phyloP scores from a whole-genome alignment of 2,797 vertebrate species.

The Calcarius lapponicus region DNA sequence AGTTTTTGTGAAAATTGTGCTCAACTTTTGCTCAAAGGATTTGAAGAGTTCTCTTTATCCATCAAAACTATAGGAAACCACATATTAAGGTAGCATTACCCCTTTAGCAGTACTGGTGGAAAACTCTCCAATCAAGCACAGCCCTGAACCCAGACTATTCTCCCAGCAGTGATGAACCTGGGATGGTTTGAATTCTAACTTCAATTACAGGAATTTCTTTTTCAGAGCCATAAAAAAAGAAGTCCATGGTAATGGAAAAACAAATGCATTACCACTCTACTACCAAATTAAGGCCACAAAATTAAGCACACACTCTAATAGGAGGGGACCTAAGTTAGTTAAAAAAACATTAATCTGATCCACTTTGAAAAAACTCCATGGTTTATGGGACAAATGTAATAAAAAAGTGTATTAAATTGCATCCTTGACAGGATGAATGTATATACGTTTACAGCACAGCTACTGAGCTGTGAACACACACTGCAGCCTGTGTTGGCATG shows the following conservation, averaged over 20 bases:
- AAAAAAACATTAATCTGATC: not conserved
- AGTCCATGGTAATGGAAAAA: not conserved
- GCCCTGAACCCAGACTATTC: not conserved
- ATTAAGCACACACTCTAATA: not conserved
- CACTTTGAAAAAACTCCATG: not conserved
- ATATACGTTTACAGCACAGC: not conserved
- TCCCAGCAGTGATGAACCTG: not conserved
- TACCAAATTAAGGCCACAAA: not conserved
- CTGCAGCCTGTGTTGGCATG: not conserved
- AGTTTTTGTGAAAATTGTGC: not conserved
- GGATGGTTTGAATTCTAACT: not conserved
- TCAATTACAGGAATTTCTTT: not conserved
- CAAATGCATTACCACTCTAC: accelerated
- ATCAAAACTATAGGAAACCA: not conserved
- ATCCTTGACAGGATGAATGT: not conserved
- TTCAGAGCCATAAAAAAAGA: not conserved
- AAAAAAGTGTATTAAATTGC: not conserved
- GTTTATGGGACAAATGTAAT: not conserved
- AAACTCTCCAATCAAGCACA: not conserved
- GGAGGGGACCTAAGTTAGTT: not conserved
- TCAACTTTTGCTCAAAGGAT: not conserved
- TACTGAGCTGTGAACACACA: not conserved
- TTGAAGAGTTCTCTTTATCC: not conserved
- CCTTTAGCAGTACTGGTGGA: not conserved
- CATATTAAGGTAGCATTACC: not conserved